Percentiles rank a stretch among this genome's conserved stretches.
Conservation (phyloP, 1,140 invertebrate species). For the Chlorops oryzae region DNA sequence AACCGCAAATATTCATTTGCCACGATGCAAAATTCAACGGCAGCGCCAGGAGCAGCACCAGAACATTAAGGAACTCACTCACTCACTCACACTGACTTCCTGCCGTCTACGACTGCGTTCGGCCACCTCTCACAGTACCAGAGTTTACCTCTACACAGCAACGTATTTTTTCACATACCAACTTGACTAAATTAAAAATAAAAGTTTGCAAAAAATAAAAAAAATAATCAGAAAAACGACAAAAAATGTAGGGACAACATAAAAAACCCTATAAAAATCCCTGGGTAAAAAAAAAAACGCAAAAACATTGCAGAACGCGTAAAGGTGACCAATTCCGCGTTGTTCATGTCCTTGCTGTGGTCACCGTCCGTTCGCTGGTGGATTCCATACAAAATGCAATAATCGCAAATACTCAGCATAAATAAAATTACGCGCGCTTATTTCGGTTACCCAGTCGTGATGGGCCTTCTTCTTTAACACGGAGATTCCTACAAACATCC, state of each 20-base stretch:
- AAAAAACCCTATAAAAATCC: conserved; percentile 8
- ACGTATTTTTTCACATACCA: too few relatives aligned
- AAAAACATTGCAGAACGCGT: too few relatives aligned
- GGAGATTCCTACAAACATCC: too few relatives aligned
- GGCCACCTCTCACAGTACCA: too few relatives aligned
- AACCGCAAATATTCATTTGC: conserved; percentile 48
- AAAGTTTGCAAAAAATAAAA: conserved; percentile 39
- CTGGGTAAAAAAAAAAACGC: too few relatives aligned
- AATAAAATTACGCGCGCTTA: conserved; percentile 49
- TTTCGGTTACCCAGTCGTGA: too few relatives aligned
- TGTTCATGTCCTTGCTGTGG: too few relatives aligned
- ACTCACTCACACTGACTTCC: not conserved
- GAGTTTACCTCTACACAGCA: too few relatives aligned
- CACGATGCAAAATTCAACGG: conserved; percentile 37
- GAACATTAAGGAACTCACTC: not conserved
- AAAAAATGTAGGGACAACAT: conserved; percentile 4
- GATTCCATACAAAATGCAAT: conserved; percentile 15
- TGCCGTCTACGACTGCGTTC: too few relatives aligned
- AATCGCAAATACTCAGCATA: conserved; percentile 27
- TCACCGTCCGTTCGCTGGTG: too few relatives aligned
- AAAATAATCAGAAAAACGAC: conserved; percentile 18
- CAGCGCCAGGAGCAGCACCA: not conserved
- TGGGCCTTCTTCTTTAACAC: too few relatives aligned
- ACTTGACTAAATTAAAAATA: conserved; percentile 39
- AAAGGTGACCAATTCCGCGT: too few relatives aligned